Evolutionary conservation across 2,797 vertebrate species (phyloP), one percentile per base, ranked within the genome.

Genomic region (Hypotaenidia philippensis): DNA sequence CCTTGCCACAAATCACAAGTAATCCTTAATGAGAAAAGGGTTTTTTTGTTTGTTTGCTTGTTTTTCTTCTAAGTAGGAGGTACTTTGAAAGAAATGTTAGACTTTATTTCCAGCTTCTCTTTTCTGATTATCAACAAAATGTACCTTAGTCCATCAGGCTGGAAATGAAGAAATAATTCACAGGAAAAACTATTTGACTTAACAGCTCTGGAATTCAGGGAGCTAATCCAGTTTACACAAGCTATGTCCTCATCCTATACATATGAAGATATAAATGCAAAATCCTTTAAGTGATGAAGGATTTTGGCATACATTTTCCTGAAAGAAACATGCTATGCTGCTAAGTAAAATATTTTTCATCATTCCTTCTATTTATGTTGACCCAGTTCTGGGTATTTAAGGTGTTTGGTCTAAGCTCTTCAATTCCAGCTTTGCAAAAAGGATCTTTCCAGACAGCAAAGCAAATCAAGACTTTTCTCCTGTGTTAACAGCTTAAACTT

Each of bases 1-100:
- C 22, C 22, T 70, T 66, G 18, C 8, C 3, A 7, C 34, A 94
- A 95, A 93, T 92, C 77, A 93, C 38, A 94, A 89, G 65, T 84
- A 88, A 75, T 70, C 90, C 76, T 93, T 95, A 90, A 87, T 87
- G 96, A 78, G 81, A 89, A 96, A 97, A 93, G 27, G 13, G 60
- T 22, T 45, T 22, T 9, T 9, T 49, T 81, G 5, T 41, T 44
- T 44, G 41, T 41, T 44, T 44, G 41, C 20, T 44, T 44, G 41
- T 61, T 61, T 40, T 71, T 79, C 44, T 75, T 65, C n/a, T 47
- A 65, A 74, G 55, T 49, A 90, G 68, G 52, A 45, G 7, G 66
- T 23, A 34, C 11, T 90, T 96, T 36, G 25, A 94, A 93, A 50
- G 1, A 17, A 50, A 22, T 7, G 10, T 66, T 53, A 69, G 47